Evolutionary conservation across 2,888 invertebrate species (phyloP), one percentile per base, ranked within the genome.

Genomic region (Agonopterix alstromeriana): DNA sequence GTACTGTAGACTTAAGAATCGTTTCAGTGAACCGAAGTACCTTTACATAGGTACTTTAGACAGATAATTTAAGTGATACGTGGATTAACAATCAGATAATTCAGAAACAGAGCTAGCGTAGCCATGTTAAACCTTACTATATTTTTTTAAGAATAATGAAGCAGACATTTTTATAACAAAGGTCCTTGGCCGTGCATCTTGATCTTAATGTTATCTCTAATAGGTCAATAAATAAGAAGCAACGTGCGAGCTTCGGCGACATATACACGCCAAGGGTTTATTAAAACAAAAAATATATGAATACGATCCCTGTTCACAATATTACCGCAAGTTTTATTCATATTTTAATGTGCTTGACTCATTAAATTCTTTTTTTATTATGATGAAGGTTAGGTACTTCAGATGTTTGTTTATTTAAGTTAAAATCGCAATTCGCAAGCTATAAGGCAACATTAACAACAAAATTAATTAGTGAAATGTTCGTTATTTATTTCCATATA

Each of bases 191-290:
- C 87, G 86, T 87, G 86, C 86, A 85, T 87, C 86, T 84, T 78
- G 88, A 87, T 87, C 87, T 86, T 81, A 84, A 86, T 87, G 86
- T 87, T 87, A 88, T 88, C 87, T 88, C 86, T 88, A 88, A 88
- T 88, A 88, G 87, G 86, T 81, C 86, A 88, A 88, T 88, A 88
- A 88, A 88, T 88, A 86, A 87, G 70, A 67, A 75, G 73, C 81
- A 82, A 85, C 87, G 87, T 82, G 87, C 83, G 84, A 87, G 85
- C 87, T 82, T 83, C 83, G 81, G 78, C 80, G 83, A 87, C 85
- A 82, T 65, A 76, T 79, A 82, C 81, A 82, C 67, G 77, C 73
- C 75, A 74, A 73, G 72, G 74, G 74, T 77, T 82, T 82, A 83
- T 82, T 83, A 82, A 79, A 84, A 85, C 74, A 82, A 86, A 80